Base-by-base conservation (phyloP, 2,797 vertebrate genomes). In the Micropoecilia bifurca region DNA sequence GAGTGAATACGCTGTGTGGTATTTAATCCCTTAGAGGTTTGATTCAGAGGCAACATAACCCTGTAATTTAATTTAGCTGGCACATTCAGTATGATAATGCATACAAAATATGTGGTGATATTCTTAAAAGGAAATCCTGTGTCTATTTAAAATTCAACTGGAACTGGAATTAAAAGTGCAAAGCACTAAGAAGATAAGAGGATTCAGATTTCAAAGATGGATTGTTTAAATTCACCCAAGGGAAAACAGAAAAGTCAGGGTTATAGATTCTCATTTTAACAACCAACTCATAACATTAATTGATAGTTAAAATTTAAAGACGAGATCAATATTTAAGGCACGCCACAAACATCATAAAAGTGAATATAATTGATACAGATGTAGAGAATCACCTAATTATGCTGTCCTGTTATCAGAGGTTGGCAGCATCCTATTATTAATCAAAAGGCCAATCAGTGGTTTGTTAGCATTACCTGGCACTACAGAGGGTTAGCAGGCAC, bases 401-500 rank as follows among this genome's bases (percentile, higher is more conserved):
- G n/a, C 77, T 36, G 71, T 89, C 90, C 90, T 93, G 89, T 93
- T 90, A 93, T 92, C 88, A 55, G 53, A 25, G 53, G 9, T n/a
- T 39, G 77, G 73, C 61, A 73, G 84, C 71, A 68, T 89, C 90
- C 90, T 93, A 90, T 93, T 90, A 93, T 93, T 87, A 92, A 88
- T 88, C 45, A 77, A 75, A 76, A 71, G 84, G 75, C 81, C 88
- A 80, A 91, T 87, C 82, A 90, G 87, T 81, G 50, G 88, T 90
- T 91, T 91, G 91, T 92, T 93, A 86, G 87, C 45, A 9, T 68
- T 91, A 89, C 79, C 86, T 90, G 91, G 85, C 93, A 90, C 78
- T n/a, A 43, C 39, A 87, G 85, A 13, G 78, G 83, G 86, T 87
- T 84, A 87, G 84, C 28, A 43, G 78, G 85, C 81, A 22, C 25